Evolutionary conservation across 2,888 invertebrate species (phyloP).

Genomic region (Ophion slaviceki): DNA sequence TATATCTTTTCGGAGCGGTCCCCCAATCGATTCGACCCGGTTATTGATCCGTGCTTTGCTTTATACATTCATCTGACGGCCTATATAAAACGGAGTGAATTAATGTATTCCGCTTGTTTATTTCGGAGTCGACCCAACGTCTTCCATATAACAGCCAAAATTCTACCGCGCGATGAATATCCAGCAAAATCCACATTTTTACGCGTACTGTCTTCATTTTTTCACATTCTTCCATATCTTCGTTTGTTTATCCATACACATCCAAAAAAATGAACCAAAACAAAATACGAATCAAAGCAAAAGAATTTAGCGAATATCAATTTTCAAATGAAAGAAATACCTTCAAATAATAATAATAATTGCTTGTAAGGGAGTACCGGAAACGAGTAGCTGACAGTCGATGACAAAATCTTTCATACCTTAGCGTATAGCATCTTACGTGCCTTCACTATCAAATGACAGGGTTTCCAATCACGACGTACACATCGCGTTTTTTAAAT

Average conservation of each 20-base stretch:
- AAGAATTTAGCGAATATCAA: too few relatives aligned
- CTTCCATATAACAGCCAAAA: neutral
- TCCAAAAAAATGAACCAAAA: too few relatives aligned
- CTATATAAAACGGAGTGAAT: neutral
- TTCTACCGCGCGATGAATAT: too few relatives aligned
- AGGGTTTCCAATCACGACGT: neutral
- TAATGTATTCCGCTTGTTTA: neutral
- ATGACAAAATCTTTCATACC: neutral
- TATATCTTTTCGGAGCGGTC: neutral
- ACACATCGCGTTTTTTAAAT: constrained; percentile 29
- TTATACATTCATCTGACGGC: neutral
- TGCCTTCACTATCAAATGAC: constrained; percentile 17
- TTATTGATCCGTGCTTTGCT: constrained; percentile 8
- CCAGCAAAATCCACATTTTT: too few relatives aligned
- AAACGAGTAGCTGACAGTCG: neutral
- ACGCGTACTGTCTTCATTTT: too few relatives aligned
- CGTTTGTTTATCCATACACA: too few relatives aligned
- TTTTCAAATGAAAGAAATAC: neutral
- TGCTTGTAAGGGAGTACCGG: neutral
- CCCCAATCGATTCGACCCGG: neutral
- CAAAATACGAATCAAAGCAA: too few relatives aligned
- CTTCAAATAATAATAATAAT: neutral
- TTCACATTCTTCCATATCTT: too few relatives aligned
- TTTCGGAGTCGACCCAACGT: neutral
- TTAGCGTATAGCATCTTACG: constrained; percentile 36